These are phyloP conservation scores for Drosophila littoralis DNA, from an alignment of 1,140 invertebrate species.

Conservation along the genomic window DNA sequence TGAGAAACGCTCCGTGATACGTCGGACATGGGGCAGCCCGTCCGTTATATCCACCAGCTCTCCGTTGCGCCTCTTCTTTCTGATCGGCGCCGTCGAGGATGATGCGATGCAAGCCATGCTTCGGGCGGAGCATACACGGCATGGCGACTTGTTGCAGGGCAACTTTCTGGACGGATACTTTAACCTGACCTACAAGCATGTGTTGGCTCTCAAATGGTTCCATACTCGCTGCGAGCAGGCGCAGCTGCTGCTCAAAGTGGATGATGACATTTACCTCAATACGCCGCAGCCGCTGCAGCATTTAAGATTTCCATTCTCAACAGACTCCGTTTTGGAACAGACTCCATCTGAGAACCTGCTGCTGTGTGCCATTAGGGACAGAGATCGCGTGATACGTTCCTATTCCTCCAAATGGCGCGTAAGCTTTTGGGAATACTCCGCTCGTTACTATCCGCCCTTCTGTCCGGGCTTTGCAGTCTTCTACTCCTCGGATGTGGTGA, in stretches of 20 bases:
- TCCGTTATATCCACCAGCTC: slow-evolving; percentile 31
- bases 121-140: slow-evolving; percentile 86
- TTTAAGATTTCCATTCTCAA: slow-evolving; percentile 73
- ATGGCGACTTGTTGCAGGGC: slow-evolving; percentile 91
- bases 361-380: slow-evolving; percentile 85
- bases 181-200: slow-evolving; percentile 94
- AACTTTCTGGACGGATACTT: slow-evolving; percentile 91
- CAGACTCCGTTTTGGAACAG: slow-evolving; percentile 2
- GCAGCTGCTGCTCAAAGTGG: slow-evolving; percentile 90
- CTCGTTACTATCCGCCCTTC: slow-evolving; percentile 88
- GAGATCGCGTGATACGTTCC: slow-evolving; percentile 86
- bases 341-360: slow-evolving; percentile 84
- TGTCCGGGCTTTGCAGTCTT: slow-evolving; percentile 90
- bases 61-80: slow-evolving; percentile 87
- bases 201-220: slow-evolving; percentile 92
- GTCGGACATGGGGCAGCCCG: slow-evolving; percentile 88
- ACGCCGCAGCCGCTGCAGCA: slow-evolving; percentile 87
- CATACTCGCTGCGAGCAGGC: slow-evolving; percentile 88
- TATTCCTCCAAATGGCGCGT: slow-evolving; percentile 91
- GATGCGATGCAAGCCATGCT: slow-evolving; percentile 84
- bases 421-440: slow-evolving; percentile 87
- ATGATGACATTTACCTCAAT: slow-evolving; percentile 92
- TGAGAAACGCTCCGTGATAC: slow-evolving; percentile 86
- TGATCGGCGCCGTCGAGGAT: slow-evolving; percentile 87
- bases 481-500: slow-evolving; percentile 89